Evolutionary conservation across 2,797 vertebrate genomes (phyloP), one percentile per base, ranked within the genome.

Genomic region (Rhinatrema bivittatum): DNA sequence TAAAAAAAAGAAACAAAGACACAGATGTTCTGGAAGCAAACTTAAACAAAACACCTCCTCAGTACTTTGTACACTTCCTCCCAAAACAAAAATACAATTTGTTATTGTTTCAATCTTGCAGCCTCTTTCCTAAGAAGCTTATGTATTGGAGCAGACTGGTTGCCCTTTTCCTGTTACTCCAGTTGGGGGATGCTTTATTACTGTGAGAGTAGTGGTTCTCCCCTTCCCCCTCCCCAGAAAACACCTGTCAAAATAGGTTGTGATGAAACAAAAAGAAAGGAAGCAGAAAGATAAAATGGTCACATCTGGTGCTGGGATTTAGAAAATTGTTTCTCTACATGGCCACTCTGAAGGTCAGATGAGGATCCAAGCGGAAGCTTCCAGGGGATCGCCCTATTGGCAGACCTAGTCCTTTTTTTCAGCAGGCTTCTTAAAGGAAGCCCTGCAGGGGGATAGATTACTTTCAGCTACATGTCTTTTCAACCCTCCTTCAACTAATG

Each of bases 101-200:
- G n/a, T n/a, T n/a, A n/a, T n/a, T n/a, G n/a, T n/a, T n/a, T n/a
- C n/a, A n/a, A 3, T 21, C 25, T 21, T 17, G 9, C 2, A 9
- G 25, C 42, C 3, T 9, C 1, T 12, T 35, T 36, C 30, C 30
- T 36, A 15, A 23, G 29, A 14, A 27, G 8, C 23, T 0, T 0
- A 25, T 10, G 5, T 14, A 32, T 28, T 17, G 30, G 24, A 16
- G 19, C 53, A 35, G 27, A 9, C 16, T n/a, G n/a, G 24, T 29
- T 22, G 18, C 3, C 25, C 14, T 7, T 42, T 18, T 32, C 40
- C 40, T 13, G 7, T 13, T 36, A 22, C 36, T 0, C 1, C 20
- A 15, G 1, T 16, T 19, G 20, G 25, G 20, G 38, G 21, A 1
- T 13, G n/a, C n/a, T 0, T 0, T 13, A 17, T 0, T 0, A 21